Conservation (phyloP, 2,113 vertebrate genomes). For the Clinocottus analis region DNA sequence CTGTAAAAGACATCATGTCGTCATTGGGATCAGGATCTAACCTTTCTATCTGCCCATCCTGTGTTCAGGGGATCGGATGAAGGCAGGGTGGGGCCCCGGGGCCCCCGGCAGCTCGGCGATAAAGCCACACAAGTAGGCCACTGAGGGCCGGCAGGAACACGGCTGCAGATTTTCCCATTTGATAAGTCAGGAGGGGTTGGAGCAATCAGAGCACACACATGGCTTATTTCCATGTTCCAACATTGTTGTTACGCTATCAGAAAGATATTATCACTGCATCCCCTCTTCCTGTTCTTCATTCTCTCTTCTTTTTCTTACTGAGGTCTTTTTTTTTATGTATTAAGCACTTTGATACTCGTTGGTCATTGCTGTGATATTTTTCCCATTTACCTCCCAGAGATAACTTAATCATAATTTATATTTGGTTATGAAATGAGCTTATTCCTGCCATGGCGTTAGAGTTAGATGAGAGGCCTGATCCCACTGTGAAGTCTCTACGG, state of each 20-base stretch:
- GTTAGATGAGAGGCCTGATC: background rate
- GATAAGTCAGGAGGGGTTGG: conserved; percentile 69
- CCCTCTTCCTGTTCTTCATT: conserved; percentile 33
- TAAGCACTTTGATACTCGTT: background rate
- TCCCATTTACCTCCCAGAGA: background rate
- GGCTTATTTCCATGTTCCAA: conserved; percentile 24
- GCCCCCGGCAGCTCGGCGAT: conserved; percentile 59
- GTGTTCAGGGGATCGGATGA: conserved; percentile 54
- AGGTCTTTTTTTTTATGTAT: background rate
- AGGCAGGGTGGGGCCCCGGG: conserved; percentile 62
- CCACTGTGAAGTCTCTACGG: background rate
- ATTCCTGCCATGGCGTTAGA: background rate
- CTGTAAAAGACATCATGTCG: conserved; percentile 28
- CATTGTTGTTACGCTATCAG: conserved; percentile 36
- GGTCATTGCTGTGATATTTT: background rate
- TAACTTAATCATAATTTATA: background rate
- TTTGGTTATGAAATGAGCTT: background rate
- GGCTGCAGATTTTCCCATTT: conserved; percentile 80
- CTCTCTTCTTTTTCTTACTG: background rate
- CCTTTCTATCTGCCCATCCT: conserved; percentile 39
- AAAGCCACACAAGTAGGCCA: conserved; percentile 66
- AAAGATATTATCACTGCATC: conserved; percentile 36
- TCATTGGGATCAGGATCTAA: conserved; percentile 46
- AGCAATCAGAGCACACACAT: conserved; percentile 48
- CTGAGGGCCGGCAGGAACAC: conserved; percentile 67